phyloP scores from a whole-genome alignment of 2,888 invertebrate genomes.

The Beris morrisii region DNA sequence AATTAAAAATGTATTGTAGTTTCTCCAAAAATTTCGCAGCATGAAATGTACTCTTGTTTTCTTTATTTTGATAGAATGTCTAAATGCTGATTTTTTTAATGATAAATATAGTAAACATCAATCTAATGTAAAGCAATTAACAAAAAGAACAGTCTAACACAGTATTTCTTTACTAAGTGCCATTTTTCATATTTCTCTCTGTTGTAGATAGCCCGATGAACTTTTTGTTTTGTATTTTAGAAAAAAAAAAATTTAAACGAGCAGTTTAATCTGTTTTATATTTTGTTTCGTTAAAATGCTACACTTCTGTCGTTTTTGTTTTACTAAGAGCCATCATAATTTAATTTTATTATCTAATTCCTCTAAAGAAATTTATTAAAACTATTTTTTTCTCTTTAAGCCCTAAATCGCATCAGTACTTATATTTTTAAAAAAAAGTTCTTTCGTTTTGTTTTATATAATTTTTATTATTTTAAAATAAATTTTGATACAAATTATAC shows the following conservation, averaged over 20 bases:
- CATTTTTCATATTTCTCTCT: constrained; percentile 30
- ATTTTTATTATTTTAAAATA: constrained; percentile 25
- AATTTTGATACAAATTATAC: constrained; percentile 27
- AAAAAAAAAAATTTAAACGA: constrained; percentile 10
- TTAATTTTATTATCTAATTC: constrained; percentile 15
- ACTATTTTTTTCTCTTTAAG: constrained; percentile 17
- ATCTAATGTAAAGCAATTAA: not conserved
- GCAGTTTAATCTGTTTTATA: constrained; percentile 18
- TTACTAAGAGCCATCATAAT: constrained; percentile 3
- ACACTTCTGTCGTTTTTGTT: constrained; percentile 16
- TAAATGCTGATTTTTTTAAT: not conserved
- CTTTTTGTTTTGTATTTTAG: constrained; percentile 1
- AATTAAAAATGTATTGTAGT: no score
- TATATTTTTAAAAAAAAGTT: constrained; percentile 33
- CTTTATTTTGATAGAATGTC: not conserved
- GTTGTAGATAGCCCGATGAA: constrained; percentile 18
- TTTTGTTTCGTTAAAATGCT: constrained; percentile 20
- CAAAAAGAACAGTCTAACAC: not conserved
- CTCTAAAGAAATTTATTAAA: constrained; percentile 17
- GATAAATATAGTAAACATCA: not conserved
- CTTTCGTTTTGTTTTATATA: constrained; percentile 19
- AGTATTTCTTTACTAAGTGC: constrained; percentile 26
- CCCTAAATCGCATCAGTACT: constrained; percentile 36
- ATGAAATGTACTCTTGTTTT: not conserved
- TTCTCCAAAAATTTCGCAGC: no score